These are phyloP conservation scores for Neolamprologus brichardi DNA, from an alignment of 2,113 vertebrate genomes.

Conservation along the genomic window DNA sequence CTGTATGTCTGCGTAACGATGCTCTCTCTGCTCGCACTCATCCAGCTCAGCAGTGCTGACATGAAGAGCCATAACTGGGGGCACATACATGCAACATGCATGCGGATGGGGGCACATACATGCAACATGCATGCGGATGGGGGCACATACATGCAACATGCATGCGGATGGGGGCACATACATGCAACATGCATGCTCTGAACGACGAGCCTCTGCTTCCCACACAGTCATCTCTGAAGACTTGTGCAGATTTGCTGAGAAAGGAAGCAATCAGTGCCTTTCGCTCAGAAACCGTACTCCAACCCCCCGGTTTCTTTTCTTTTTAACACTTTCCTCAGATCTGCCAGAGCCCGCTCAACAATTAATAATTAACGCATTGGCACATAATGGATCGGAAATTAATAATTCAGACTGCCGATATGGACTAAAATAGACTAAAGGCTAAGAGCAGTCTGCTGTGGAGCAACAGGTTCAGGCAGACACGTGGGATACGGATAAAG, in stretches of 20 bases:
- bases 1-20: background rate
- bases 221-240: slow-evolving; percentile 21
- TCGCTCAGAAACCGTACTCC: slow-evolving; percentile 1
- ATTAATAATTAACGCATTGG: slow-evolving; percentile 70
- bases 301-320: background rate
- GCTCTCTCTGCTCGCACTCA: background rate
- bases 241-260: slow-evolving; percentile 7
- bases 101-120: background rate
- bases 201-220: background rate
- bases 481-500: background rate
- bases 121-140: background rate
- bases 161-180: background rate
- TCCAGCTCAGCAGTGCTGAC: background rate
- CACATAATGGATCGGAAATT: slow-evolving; percentile 62
- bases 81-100: too few species aligned
- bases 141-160: background rate
- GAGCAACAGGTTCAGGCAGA: slow-evolving; percentile 48
- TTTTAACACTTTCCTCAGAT: slow-evolving; percentile 48
- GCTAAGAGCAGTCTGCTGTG: slow-evolving; percentile 21
- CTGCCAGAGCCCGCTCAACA: slow-evolving; percentile 40
- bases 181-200: background rate
- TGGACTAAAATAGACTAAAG: slow-evolving; percentile 56
- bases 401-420: slow-evolving; percentile 68
- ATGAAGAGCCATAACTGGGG: background rate
- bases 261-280: slow-evolving; percentile 24